phyloP scores from a whole-genome alignment of 2,797 vertebrate species.

The Leuciscus waleckii region DNA sequence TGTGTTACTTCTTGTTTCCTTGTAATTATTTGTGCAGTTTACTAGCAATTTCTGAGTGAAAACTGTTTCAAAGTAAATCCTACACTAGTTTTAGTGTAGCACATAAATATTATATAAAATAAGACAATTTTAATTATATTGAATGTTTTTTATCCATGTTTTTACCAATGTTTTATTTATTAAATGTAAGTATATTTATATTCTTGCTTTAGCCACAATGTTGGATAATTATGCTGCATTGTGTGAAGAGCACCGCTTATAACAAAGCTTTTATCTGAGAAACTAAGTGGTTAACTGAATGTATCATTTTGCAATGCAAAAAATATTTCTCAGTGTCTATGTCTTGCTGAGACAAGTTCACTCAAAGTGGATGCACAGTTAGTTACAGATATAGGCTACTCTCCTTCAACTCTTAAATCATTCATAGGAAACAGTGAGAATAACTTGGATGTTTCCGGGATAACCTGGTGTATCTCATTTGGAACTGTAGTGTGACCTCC shows the following conservation, averaged over 20 bases:
- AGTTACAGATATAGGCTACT: not conserved
- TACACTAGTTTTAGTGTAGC: not conserved
- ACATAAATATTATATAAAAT: not conserved
- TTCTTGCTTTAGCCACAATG: not conserved
- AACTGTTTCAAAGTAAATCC: not conserved
- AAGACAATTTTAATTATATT: not conserved
- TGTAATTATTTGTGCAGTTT: not conserved
- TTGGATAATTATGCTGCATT: not conserved
- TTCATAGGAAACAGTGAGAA: conserved; percentile 10
- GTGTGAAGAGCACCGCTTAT: not conserved
- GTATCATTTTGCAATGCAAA: conserved; percentile 10
- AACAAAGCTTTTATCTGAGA: conserved; percentile 15
- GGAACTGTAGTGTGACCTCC: conserved; percentile 10
- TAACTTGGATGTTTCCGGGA: not conserved
- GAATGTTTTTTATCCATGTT: not conserved
- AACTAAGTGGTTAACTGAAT: not conserved
- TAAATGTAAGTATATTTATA: not conserved
- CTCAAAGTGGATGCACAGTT: not conserved
- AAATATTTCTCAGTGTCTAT: not conserved
- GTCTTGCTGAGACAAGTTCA: not conserved
- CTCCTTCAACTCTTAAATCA: conserved; percentile 14
- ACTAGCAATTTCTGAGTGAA: not conserved
- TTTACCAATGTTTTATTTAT: no score
- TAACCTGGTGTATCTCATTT: conserved; percentile 27
- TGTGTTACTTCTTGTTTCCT: not conserved